These are phyloP conservation scores for Tenebrio molitor DNA, from an alignment of 1,140 invertebrate species.

Conservation along the genomic window DNA sequence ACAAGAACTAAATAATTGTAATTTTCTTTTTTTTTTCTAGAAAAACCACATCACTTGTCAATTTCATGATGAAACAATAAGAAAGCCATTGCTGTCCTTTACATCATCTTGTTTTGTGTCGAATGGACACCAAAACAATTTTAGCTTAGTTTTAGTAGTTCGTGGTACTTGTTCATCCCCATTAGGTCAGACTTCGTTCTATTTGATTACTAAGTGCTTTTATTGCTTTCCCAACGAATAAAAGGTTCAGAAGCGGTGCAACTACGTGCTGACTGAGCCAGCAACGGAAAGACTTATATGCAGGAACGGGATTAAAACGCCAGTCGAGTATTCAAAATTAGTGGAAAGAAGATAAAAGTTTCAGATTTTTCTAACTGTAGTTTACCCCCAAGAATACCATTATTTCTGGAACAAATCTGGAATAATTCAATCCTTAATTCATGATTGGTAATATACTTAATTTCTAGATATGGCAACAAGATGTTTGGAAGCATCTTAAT, in stretches of 20 bases:
- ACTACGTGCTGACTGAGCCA: slow-evolving; percentile 19
- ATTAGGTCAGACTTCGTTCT: slow-evolving; percentile 22
- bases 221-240: slow-evolving; percentile 32
- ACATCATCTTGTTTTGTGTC: too few species aligned
- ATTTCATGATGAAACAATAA: too few species aligned
- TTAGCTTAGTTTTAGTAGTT: slow-evolving; percentile 19
- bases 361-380: neutral
- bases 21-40: too few species aligned
- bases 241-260: slow-evolving; percentile 31
- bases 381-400: too few species aligned
- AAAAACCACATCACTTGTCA: too few species aligned
- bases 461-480: too few species aligned
- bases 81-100: too few species aligned
- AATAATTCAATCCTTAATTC: too few species aligned
- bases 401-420: too few species aligned
- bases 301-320: slow-evolving; percentile 24
- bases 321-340: slow-evolving; percentile 32
- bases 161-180: slow-evolving; percentile 25
- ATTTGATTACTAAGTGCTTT: slow-evolving; percentile 38
- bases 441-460: too few species aligned
- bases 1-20: too few species aligned
- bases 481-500: too few species aligned
- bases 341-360: slow-evolving; percentile 33
- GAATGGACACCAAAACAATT: slow-evolving; percentile 1
- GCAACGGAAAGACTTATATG: slow-evolving; percentile 31